Percentiles rank a stretch among this genome's conserved stretches.
Evolutionary conservation across 2,113 vertebrate species (phyloP).

Genomic region (Catagonus wagneri): DNA sequence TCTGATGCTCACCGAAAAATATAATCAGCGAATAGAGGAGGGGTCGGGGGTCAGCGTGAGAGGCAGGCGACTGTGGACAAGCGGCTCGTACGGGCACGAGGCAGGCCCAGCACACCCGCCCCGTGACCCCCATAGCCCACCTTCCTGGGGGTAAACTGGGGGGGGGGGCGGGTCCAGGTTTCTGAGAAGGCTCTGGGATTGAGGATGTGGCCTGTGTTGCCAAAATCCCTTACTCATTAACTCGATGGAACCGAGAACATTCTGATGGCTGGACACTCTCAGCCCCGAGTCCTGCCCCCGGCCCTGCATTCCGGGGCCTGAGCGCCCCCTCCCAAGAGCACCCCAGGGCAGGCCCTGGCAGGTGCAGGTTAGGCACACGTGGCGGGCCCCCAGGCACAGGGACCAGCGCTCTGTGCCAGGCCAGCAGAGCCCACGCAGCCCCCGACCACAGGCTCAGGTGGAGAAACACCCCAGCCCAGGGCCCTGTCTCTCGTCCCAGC

Average conservation of each 20-base stretch:
- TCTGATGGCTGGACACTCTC: neutral
- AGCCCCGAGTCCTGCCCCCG: neutral
- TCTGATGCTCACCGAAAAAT: neutral
- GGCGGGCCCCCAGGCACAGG: neutral
- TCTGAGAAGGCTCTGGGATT: neutral
- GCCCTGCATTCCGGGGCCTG: neutral
- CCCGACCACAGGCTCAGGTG: neutral
- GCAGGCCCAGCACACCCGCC: too few species aligned
- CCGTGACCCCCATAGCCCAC: rapidly evolving
- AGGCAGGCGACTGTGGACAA: neutral
- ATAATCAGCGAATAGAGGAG: neutral
- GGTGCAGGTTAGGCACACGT: neutral
- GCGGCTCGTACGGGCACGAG: too few species aligned
- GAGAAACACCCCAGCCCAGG: neutral
- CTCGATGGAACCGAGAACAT: neutral
- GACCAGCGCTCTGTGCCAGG: neutral
- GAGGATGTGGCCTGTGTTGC: neutral
- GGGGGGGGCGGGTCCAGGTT: neutral
- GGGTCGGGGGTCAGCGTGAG: neutral
- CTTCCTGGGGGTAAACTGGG: neutral
- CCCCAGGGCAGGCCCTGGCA: neutral
- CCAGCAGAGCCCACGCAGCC: neutral
- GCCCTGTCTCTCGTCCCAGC: neutral
- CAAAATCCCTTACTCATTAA: constrained; percentile 18
- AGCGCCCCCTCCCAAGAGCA: rapidly evolving